Conservation (phyloP, 1,140 invertebrate species). For the Drosophila truncata region DNA sequence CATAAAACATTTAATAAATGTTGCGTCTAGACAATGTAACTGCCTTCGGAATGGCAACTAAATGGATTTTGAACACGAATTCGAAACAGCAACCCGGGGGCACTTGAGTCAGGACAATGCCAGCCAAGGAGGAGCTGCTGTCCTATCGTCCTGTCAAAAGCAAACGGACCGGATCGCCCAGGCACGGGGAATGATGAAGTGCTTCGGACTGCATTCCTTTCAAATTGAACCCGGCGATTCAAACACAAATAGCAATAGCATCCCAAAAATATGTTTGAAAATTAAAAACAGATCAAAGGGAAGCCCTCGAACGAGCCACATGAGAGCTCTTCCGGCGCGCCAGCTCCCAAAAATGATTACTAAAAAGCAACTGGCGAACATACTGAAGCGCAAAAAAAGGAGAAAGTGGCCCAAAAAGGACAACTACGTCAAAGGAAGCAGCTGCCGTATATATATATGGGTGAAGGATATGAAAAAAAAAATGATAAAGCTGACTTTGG, state of each 20-base stretch:
- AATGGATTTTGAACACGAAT: constrained; percentile 82
- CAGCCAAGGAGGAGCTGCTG: constrained; percentile 61
- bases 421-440: constrained; percentile 70
- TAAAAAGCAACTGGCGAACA: constrained; percentile 44
- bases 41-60: constrained; percentile 81
- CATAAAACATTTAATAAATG: constrained; percentile 84
- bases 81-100: constrained; percentile 59
- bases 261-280: constrained; percentile 63
- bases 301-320: constrained; percentile 62
- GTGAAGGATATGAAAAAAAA: constrained; percentile 19
- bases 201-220: constrained; percentile 69
- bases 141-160: constrained; percentile 73
- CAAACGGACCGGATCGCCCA: constrained; percentile 38
- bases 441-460: constrained; percentile 26
- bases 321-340: constrained; percentile 74
- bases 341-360: constrained; percentile 73
- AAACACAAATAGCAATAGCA: constrained; percentile 53
- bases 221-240: constrained; percentile 63
- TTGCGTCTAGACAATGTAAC: constrained; percentile 84
- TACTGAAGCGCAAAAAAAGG: constrained; percentile 27
- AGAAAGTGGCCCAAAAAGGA: constrained; percentile 46
- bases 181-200: constrained; percentile 65
- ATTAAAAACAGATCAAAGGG: constrained; percentile 83
- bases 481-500: no score
- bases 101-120: constrained; percentile 69